These are phyloP conservation scores for Omphaloscelis lunosa DNA, from an alignment of 2,888 invertebrate species.

Conservation along the genomic window DNA sequence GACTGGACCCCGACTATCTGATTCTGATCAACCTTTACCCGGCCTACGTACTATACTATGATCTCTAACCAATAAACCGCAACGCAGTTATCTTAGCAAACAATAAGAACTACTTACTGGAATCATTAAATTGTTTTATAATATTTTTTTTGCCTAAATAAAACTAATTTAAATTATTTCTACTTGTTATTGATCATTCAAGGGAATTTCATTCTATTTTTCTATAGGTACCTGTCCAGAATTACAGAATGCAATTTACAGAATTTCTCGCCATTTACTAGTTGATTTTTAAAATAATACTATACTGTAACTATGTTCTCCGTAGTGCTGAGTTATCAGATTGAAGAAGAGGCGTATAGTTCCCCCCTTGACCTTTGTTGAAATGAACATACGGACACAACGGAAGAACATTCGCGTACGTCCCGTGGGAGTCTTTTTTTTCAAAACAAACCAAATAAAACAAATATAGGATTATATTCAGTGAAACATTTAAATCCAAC, in stretches of 20 bases:
- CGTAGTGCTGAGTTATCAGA: not conserved
- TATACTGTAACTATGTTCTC: not conserved
- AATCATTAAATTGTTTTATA: not conserved
- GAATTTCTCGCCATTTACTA: not conserved
- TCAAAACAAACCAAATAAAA: conserved; percentile 88
- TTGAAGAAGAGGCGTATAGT: not conserved
- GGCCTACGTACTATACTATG: not conserved
- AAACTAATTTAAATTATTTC: not conserved
- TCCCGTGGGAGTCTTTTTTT: conserved; percentile 67
- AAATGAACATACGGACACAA: not conserved
- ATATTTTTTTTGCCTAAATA: not conserved
- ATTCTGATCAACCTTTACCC: no score
- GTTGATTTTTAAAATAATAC: not conserved
- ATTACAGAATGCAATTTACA: not conserved
- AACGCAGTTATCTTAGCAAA: no score
- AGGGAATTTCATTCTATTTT: not conserved
- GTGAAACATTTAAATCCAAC: conserved; percentile 89
- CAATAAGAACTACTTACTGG: not conserved
- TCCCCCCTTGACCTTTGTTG: not conserved
- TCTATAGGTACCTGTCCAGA: not conserved
- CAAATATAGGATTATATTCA: conserved; percentile 91
- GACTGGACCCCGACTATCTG: no score
- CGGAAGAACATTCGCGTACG: not conserved
- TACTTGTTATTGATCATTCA: not conserved
- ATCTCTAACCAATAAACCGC: not conserved